These are phyloP conservation scores for Drosophila falleni DNA, from an alignment of 2,888 invertebrate species.

Conservation along the genomic window DNA sequence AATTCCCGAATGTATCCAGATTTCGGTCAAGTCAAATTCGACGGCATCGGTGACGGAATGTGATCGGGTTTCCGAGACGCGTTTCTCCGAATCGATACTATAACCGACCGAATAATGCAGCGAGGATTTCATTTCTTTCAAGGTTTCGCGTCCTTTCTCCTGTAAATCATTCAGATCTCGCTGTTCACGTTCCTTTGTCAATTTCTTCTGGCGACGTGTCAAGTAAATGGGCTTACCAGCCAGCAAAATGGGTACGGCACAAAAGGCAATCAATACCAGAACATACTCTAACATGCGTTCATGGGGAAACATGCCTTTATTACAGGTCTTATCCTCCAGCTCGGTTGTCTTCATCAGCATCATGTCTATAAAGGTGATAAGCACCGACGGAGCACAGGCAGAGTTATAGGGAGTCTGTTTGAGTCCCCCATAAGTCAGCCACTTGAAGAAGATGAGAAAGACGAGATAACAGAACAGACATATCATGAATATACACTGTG, in stretches of 20 bases:
- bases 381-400: constrained; percentile 90
- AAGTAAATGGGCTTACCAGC: constrained; percentile 93
- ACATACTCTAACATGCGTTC: constrained; percentile 90
- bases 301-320: constrained; percentile 88
- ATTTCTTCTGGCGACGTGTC: constrained; percentile 86
- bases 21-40: constrained; percentile 65
- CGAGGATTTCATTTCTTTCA: constrained; percentile 53
- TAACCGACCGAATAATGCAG: background rate
- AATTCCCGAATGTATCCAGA: constrained; percentile 86
- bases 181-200: constrained; percentile 12
- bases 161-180: constrained; percentile 30
- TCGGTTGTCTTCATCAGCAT: constrained; percentile 87
- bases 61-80: background rate
- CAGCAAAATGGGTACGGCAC: constrained; percentile 96
- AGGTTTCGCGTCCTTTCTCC: constrained; percentile 39
- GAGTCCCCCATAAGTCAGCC: constrained; percentile 89
- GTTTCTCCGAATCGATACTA: background rate
- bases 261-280: constrained; percentile 91
- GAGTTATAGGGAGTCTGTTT: constrained; percentile 82
- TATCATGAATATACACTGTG: constrained; percentile 93
- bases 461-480: constrained; percentile 96
- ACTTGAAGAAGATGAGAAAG: constrained; percentile 95
- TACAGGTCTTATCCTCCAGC: constrained; percentile 84
- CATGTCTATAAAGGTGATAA: constrained; percentile 93
- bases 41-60: constrained; percentile 23